Conservation (phyloP, 2,888 invertebrate genomes). For the Pachydiplax longipennis region DNA sequence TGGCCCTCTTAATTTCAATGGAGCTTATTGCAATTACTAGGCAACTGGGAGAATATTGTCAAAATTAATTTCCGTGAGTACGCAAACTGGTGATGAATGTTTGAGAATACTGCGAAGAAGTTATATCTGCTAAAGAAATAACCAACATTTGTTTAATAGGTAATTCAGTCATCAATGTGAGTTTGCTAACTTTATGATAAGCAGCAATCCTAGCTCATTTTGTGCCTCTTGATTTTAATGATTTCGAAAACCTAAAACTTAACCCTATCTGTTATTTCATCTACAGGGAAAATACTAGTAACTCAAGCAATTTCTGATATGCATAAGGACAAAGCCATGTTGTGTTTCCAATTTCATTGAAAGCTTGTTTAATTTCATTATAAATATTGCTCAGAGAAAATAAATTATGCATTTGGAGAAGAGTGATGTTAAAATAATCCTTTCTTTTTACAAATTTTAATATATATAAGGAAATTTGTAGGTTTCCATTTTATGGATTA, state of each 20-base stretch:
- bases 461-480: not conserved
- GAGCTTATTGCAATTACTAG: constrained; percentile 29
- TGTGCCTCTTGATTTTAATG: constrained; percentile 7
- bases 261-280: not conserved
- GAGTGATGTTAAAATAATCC: constrained; percentile 7
- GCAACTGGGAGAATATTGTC: constrained; percentile 28
- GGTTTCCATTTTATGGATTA: not conserved
- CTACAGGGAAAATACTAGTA: not conserved
- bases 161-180: constrained; percentile 33
- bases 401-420: constrained; percentile 41
- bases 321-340: not conserved
- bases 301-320: not conserved
- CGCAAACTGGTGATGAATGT: constrained; percentile 28
- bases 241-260: not conserved
- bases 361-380: constrained; percentile 36
- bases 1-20: constrained; percentile 24
- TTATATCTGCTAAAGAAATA: constrained; percentile 34
- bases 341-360: constrained; percentile 24
- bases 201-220: constrained; percentile 21
- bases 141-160: constrained; percentile 16
- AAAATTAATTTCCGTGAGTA: constrained; percentile 35
- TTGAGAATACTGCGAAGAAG: constrained; percentile 3
- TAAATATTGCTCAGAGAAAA: constrained; percentile 42
- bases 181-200: constrained; percentile 23
- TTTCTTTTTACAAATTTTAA: not conserved